Percentiles rank a stretch among this genome's conserved stretches.
These are phyloP conservation scores for Scaptomyza flava DNA, from an alignment of 2,888 invertebrate genomes.

Conservation along the genomic window DNA sequence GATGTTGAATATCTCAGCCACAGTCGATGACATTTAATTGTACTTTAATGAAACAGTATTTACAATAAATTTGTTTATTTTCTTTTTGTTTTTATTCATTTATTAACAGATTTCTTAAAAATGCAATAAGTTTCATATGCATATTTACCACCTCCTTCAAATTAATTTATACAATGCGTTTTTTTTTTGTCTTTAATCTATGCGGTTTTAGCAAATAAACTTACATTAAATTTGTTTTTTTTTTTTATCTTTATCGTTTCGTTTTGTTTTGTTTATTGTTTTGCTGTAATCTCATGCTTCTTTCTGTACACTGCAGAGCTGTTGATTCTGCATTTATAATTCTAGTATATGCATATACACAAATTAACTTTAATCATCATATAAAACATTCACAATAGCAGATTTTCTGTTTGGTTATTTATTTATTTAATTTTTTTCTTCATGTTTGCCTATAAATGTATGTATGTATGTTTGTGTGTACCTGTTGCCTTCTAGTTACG, in stretches of 20 bases:
- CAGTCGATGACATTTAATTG: constrained; percentile 3
- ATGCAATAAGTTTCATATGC: constrained; percentile 80
- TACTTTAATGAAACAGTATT: constrained; percentile 2
- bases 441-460: constrained; percentile 23
- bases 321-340: constrained; percentile 27
- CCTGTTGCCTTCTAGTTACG: constrained; percentile 44
- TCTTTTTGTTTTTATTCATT: constrained; percentile 75
- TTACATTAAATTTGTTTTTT: constrained; percentile 39
- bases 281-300: constrained; percentile 29
- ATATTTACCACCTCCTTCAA: constrained; percentile 55
- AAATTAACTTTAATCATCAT: constrained; percentile 47
- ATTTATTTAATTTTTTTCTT: constrained; percentile 2
- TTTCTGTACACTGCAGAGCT: constrained; percentile 40
- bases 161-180: constrained; percentile 62
- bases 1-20: constrained; percentile 2
- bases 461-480: constrained; percentile 24
- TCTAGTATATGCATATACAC: constrained; percentile 37
- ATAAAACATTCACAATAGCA: constrained; percentile 71
- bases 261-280: constrained; percentile 40
- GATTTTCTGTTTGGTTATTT: constrained; percentile 28
- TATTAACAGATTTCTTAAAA: constrained; percentile 83
- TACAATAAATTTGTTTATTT: constrained; percentile 37
- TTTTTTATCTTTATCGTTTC: constrained; percentile 35
- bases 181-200: constrained; percentile 46
- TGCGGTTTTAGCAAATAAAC: constrained; percentile 53